Base-by-base conservation (phyloP, 2,797 vertebrate genomes). In the Artibeus lituratus region DNA sequence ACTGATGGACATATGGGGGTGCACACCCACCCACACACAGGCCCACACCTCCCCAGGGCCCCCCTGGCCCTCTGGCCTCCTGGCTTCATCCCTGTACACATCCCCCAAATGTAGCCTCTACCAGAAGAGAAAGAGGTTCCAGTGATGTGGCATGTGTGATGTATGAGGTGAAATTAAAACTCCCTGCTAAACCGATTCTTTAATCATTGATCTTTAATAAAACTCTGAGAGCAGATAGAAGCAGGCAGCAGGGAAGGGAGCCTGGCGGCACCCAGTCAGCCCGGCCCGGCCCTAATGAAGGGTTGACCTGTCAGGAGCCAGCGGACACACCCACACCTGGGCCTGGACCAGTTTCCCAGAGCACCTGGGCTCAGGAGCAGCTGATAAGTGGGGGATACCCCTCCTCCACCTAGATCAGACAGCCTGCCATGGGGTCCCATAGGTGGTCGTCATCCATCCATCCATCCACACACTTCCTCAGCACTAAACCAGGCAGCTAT, bases 141-240 rank as follows among this genome's bases (percentile, higher is more conserved):
- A 3, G 70, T 39, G 47, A 39, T 90, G 42, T 32, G 78, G 24
- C 80, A 95, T 65, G 73, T 62, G 67, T 93, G 94, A 87, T 47
- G 29, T 84, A 77, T 76, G 91, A 84, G 86, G 24, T 85, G 59
- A 87, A 74, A 91, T 95, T 78, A 94, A 69, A 92, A 55, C 15
- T 5, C 57, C 26, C 0, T 4, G n/a, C 37, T 57, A 96, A 96
- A 59, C 26, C 59, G 10, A 37, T 67, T 72, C 84, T 94, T 82
- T 90, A 94, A 94, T 69, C 55, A 65, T 10, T 35, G 42, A 69
- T 84, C 87, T 80, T 78, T 86, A 53, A 87, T 69, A 55, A 49
- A 47, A 67, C 62, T 67, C 44, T 10, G 35, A 51, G 44, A 73
- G 80, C 0, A 10, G 49, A 22, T 19, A 12, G 18, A 4, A 51